Conservation (phyloP, 2,888 invertebrate genomes). For the Falcaria lacertinaria region DNA sequence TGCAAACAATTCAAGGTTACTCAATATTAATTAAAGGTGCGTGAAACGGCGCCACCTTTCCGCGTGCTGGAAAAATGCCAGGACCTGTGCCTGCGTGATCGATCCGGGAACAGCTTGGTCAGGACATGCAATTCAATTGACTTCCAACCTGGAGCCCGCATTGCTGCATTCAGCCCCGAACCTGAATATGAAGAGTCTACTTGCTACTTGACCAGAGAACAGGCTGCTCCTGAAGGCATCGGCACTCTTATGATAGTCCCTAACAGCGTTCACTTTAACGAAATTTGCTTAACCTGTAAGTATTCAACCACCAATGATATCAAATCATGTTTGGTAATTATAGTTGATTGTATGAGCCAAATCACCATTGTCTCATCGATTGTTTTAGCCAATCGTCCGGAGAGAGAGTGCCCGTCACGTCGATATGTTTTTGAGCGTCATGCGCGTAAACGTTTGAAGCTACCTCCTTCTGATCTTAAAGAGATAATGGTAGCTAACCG, state of each 20-base stretch:
- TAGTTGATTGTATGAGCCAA: not conserved
- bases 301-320: slow-evolving; percentile 26
- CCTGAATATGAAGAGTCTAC: slow-evolving; percentile 94
- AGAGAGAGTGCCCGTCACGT: slow-evolving; percentile 92
- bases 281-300: slow-evolving; percentile 93
- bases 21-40: slow-evolving; percentile 67
- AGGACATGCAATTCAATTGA: slow-evolving; percentile 93
- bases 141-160: slow-evolving; percentile 92
- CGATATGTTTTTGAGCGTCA: slow-evolving; percentile 94
- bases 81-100: slow-evolving; percentile 89
- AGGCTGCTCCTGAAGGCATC: slow-evolving; percentile 92
- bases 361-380: slow-evolving; percentile 1
- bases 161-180: slow-evolving; percentile 88
- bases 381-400: slow-evolving; percentile 85
- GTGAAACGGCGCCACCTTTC: slow-evolving; percentile 91
- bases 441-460: slow-evolving; percentile 89
- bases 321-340: too few relatives aligned
- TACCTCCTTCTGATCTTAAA: slow-evolving; percentile 89
- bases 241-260: slow-evolving; percentile 93
- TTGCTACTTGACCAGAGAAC: slow-evolving; percentile 91
- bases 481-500: slow-evolving; percentile 92
- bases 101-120: slow-evolving; percentile 90
- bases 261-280: slow-evolving; percentile 93
- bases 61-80: slow-evolving; percentile 93
- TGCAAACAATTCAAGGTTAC: not conserved